phyloP scores from a whole-genome alignment of 2,113 vertebrate species.

The Colinus virginianus region DNA sequence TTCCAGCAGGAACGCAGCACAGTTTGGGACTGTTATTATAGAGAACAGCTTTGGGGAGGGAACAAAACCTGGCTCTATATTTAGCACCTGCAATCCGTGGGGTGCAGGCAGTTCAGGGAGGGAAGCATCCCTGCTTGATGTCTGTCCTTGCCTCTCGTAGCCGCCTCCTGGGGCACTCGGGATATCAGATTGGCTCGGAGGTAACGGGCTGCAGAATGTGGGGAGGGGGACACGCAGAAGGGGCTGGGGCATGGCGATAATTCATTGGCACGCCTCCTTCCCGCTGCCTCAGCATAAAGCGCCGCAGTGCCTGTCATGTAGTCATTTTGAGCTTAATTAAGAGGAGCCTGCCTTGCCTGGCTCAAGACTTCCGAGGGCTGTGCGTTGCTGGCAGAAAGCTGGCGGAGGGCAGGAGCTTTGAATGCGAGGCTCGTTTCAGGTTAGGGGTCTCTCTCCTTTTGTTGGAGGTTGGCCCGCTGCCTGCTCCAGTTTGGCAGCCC shows the following conservation, averaged over 20 bases:
- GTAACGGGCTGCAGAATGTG: constrained; percentile 12
- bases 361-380: not conserved
- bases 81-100: not conserved
- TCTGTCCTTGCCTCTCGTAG: not conserved
- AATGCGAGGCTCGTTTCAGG: not conserved
- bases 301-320: not conserved
- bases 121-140: not conserved
- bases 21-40: not conserved
- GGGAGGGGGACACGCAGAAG: not conserved
- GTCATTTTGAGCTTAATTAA: not conserved
- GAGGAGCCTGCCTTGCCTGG: not conserved
- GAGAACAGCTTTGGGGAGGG: not conserved
- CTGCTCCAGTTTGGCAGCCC: not conserved
- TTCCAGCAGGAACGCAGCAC: not conserved
- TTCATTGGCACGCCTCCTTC: not conserved
- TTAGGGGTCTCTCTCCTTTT: not conserved
- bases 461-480: not conserved
- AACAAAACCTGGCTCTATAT: constrained; percentile 51
- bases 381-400: not conserved
- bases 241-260: not conserved
- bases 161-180: not conserved
- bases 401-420: not conserved
- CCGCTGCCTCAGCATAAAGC: not conserved
- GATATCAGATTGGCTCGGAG: not conserved
- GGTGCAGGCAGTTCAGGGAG: not conserved